Evolutionary conservation across 2,888 invertebrate species (phyloP).

Genomic region (Drosophila nigricruria): DNA sequence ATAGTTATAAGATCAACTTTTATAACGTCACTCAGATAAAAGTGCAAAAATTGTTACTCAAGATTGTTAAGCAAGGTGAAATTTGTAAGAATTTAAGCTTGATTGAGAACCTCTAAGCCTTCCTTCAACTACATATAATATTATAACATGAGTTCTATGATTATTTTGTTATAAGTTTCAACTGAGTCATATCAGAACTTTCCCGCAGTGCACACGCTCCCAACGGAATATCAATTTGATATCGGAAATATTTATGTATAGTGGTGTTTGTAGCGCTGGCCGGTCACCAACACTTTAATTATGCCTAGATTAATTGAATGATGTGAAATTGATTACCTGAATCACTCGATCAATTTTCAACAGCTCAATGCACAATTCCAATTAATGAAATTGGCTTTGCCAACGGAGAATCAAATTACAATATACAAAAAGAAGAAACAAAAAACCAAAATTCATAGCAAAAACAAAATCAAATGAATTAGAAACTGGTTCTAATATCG

Average conservation of each 20-base stretch:
- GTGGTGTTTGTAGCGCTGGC: not conserved
- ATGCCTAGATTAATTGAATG: constrained; percentile 30
- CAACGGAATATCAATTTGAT: constrained; percentile 1
- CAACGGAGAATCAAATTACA: constrained; percentile 21
- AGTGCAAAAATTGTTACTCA: not conserved
- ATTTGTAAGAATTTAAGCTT: not conserved
- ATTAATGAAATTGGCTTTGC: constrained; percentile 43
- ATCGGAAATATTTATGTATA: not conserved
- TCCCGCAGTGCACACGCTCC: not conserved
- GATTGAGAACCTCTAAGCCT: not conserved
- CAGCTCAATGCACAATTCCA: constrained; percentile 47
- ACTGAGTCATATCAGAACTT: not conserved
- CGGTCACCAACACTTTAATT: constrained; percentile 7
- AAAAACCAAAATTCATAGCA: not conserved
- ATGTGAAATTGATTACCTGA: constrained; percentile 51
- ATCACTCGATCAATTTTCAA: constrained; percentile 44
- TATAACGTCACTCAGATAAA: not conserved
- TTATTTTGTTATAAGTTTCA: not conserved
- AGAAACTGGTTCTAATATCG: constrained; percentile 54
- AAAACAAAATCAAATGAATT: constrained; percentile 15
- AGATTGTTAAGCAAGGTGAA: not conserved
- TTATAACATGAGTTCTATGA: not conserved
- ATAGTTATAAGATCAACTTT: not conserved
- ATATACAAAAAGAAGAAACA: not conserved
- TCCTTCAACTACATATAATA: not conserved